Percentiles rank a stretch among this genome's conserved stretches.
Conservation (phyloP, 2,888 invertebrate genomes). For the Lottia scabra region DNA sequence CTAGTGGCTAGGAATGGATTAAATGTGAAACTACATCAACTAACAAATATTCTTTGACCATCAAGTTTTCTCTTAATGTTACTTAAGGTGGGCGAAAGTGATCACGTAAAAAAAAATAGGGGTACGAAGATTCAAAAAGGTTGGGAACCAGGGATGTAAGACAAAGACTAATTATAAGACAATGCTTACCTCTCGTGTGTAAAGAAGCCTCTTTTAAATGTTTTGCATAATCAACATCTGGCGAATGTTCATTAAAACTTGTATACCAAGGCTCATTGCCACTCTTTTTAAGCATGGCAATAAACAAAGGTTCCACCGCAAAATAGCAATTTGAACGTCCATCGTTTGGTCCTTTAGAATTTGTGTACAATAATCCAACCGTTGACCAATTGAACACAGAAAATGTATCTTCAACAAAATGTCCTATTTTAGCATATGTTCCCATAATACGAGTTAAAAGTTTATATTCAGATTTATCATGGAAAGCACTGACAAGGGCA, state of each 20-base stretch:
- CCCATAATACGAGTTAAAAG: conserved; percentile 76
- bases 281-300: conserved; percentile 69
- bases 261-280: conserved; percentile 39
- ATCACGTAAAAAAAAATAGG: too few species aligned
- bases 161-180: too few species aligned
- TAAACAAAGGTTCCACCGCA: conserved; percentile 79
- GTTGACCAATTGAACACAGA: conserved; percentile 52
- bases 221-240: conserved; percentile 70
- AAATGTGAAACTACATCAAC: too few species aligned
- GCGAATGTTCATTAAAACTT: conserved; percentile 75
- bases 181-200: conserved; percentile 21
- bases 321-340: conserved; percentile 76
- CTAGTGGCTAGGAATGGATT: too few species aligned
- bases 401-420: conserved; percentile 44
- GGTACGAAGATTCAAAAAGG: too few species aligned
- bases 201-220: conserved; percentile 26
- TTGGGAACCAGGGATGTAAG: too few species aligned
- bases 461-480: conserved; percentile 73
- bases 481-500: conserved; percentile 52
- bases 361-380: conserved; percentile 53
- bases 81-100: too few species aligned
- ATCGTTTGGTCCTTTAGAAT: conserved; percentile 35
- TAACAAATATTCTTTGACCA: too few species aligned
- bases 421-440: conserved; percentile 52
- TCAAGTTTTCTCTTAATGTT: too few species aligned